phyloP scores from a whole-genome alignment of 2,888 invertebrate genomes.

The Rutpela maculata region DNA sequence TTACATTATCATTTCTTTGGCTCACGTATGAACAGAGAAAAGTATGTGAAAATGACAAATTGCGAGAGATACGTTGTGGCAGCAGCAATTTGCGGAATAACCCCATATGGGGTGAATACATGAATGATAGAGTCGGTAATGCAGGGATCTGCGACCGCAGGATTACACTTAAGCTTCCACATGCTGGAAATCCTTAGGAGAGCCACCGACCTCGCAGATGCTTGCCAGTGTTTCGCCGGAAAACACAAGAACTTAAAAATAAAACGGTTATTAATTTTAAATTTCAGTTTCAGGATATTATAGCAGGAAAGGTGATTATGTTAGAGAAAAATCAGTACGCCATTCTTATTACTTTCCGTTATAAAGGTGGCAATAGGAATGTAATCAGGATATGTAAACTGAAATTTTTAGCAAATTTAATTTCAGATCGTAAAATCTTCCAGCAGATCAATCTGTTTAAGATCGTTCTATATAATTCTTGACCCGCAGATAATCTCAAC shows the following conservation, averaged over 20 bases:
- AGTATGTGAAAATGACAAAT: conserved; percentile 68
- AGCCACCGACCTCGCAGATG: conserved; percentile 40
- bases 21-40: conserved; percentile 50
- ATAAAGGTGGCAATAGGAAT: too few relatives aligned
- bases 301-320: not conserved
- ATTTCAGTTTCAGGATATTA: not conserved
- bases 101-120: conserved; percentile 69
- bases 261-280: conserved; percentile 4
- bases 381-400: too few relatives aligned
- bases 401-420: too few relatives aligned
- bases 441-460: too few relatives aligned
- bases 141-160: conserved; percentile 64
- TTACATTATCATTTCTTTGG: conserved; percentile 49
- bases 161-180: conserved; percentile 66
- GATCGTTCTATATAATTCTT: too few relatives aligned
- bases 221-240: conserved; percentile 8
- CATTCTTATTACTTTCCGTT: too few relatives aligned
- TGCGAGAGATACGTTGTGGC: conserved; percentile 67
- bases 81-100: conserved; percentile 71
- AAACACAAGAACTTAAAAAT: not conserved
- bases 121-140: conserved; percentile 71
- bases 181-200: conserved; percentile 58
- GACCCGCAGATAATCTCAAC: too few relatives aligned
- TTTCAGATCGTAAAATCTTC: too few relatives aligned
- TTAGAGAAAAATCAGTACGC: not conserved